phyloP scores from a whole-genome alignment of 2,797 vertebrate genomes.

The Allobates femoralis region DNA sequence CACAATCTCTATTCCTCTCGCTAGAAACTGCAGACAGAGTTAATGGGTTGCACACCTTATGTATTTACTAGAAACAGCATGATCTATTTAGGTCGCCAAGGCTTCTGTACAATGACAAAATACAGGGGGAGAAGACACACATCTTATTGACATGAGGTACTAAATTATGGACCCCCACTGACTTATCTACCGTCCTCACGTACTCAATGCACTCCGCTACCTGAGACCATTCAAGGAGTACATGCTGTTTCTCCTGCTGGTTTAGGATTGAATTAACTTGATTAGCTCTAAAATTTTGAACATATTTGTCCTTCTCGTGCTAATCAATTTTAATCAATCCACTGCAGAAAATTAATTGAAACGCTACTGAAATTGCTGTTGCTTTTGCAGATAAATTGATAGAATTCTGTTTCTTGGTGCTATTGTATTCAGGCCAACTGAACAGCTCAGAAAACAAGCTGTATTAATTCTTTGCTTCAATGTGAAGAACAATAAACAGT shows the following conservation, averaged over 20 bases:
- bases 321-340: conserved; percentile 64
- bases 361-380: conserved; percentile 55
- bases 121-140: conserved; percentile 47
- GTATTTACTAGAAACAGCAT: conserved; percentile 52
- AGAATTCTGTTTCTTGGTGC: conserved; percentile 33
- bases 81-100: conserved; percentile 56
- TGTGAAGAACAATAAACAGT: conserved; percentile 31
- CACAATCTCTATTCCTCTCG: conserved; percentile 5
- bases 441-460: conserved; percentile 34
- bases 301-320: conserved; percentile 58
- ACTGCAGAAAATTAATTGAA: conserved; percentile 62
- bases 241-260: conserved; percentile 51
- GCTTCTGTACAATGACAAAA: conserved; percentile 52
- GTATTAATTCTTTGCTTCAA: conserved; percentile 45
- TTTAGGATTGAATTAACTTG: conserved; percentile 61
- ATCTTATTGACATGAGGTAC: conserved; percentile 57
- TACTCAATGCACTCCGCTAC: conserved; percentile 27
- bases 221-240: conserved; percentile 31
- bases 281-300: conserved; percentile 58
- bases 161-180: conserved; percentile 53
- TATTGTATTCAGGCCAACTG: conserved; percentile 45
- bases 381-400: conserved; percentile 54
- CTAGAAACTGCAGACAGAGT: conserved; percentile 12
- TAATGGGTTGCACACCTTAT: conserved; percentile 46
- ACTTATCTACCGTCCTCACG: conserved; percentile 23